A percentile compares a stretch with the other conserved stretches of the same genome.
phyloP scores from a whole-genome alignment of 2,888 invertebrate genomes.

The Stenoptilia bipunctidactyla region DNA sequence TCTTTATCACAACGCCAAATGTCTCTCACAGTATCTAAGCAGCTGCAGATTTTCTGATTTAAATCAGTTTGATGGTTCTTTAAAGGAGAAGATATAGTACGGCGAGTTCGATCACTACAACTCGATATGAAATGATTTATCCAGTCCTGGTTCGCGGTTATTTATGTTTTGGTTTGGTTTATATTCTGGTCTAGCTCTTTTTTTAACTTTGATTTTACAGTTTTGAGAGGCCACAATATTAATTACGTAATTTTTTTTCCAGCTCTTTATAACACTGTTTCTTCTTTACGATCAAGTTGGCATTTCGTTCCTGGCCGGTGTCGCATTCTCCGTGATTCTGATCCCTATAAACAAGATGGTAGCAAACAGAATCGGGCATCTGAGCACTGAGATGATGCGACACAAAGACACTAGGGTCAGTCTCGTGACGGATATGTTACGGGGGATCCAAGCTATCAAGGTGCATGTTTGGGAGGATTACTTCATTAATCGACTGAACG shows the following conservation, averaged over 20 bases:
- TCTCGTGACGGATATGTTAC: slow-evolving; percentile 87
- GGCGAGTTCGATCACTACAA: no score
- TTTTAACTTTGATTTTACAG: neutral
- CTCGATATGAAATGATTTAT: no score
- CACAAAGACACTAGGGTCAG: slow-evolving; percentile 92
- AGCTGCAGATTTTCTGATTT: no score
- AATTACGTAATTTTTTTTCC: slow-evolving; percentile 26
- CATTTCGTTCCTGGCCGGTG: slow-evolving; percentile 90
- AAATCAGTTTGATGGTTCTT: no score
- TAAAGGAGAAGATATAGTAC: no score
- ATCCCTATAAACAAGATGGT: slow-evolving; percentile 94
- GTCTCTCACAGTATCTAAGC: no score
- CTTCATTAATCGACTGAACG: slow-evolving; percentile 79
- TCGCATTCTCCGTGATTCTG: slow-evolving; percentile 85
- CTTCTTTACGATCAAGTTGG: slow-evolving; percentile 92
- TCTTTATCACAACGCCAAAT: no score
- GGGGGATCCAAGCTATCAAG: slow-evolving; percentile 91
- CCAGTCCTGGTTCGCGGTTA: no score
- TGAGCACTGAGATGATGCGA: slow-evolving; percentile 90
- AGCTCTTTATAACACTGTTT: slow-evolving; percentile 85
- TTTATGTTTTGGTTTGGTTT: no score
- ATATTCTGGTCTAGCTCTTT: no score
- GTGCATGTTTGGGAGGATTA: slow-evolving; percentile 94
- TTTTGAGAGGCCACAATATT: neutral
- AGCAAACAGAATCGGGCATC: slow-evolving; percentile 87